phyloP scores from a whole-genome alignment of 2,113 vertebrate genomes.

The Petrocephalus zakoni region DNA sequence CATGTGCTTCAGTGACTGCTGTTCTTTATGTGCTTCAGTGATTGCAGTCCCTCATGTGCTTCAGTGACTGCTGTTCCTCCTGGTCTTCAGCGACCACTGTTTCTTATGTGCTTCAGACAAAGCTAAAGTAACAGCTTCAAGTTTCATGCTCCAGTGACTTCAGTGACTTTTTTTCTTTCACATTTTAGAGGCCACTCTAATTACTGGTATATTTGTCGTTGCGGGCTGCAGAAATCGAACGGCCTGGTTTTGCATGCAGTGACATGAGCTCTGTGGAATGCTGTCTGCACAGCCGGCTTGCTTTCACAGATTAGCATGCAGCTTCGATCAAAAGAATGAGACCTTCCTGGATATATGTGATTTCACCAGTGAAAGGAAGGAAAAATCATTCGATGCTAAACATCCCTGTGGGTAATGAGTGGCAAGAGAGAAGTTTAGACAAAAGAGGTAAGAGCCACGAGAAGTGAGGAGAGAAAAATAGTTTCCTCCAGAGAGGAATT shows the following conservation, averaged over 20 bases:
- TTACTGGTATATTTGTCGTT: background rate
- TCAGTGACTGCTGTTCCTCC: background rate
- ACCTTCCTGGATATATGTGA: background rate
- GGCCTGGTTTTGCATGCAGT: background rate
- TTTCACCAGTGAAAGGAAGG: background rate
- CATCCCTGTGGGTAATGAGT: background rate
- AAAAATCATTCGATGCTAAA: background rate
- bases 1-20: background rate
- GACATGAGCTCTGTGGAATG: background rate
- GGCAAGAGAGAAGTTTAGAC: background rate
- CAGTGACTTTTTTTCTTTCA: background rate
- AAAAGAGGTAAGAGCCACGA: background rate
- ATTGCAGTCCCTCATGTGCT: background rate
- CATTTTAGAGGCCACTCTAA: background rate
- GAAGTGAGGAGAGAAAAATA: background rate
- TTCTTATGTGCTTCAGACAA: background rate
- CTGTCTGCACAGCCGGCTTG: background rate
- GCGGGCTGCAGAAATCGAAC: background rate
- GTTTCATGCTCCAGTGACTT: background rate
- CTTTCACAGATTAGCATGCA: background rate
- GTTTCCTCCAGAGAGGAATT: background rate
- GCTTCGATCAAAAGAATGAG: background rate
- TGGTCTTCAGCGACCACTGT: background rate
- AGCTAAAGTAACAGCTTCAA: background rate
- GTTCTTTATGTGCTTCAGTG: background rate